A percentile compares a stretch with the other conserved stretches of the same genome.
phyloP scores from a whole-genome alignment of 2,113 vertebrate genomes.

The Phrynocephalus versicolor region DNA sequence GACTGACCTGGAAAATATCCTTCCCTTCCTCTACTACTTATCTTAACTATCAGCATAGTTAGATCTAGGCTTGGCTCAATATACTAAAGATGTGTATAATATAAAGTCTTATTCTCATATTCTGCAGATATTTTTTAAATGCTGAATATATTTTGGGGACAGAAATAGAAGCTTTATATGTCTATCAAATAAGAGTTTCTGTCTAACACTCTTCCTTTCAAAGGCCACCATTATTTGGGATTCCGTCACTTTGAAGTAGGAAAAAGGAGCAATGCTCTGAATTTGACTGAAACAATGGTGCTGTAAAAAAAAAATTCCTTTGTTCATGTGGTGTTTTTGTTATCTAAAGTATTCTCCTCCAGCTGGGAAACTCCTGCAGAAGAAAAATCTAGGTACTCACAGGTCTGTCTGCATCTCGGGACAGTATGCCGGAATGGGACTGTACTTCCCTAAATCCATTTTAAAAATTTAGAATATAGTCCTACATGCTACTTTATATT shows the following conservation, averaged over 20 bases:
- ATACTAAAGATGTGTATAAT: neutral
- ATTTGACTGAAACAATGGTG: neutral
- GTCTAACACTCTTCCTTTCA: neutral
- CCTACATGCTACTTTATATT: no score
- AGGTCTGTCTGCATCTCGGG: neutral
- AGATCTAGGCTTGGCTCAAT: constrained; percentile 1
- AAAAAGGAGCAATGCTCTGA: neutral
- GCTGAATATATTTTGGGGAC: constrained; percentile 17
- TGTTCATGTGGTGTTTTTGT: neutral
- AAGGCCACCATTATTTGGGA: neutral
- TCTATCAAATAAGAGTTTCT: constrained; percentile 19
- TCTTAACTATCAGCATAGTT: neutral
- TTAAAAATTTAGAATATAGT: neutral
- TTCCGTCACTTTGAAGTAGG: neutral
- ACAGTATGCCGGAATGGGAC: neutral
- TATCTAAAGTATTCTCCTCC: neutral
- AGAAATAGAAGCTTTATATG: constrained; percentile 23
- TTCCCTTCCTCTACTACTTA: constrained; percentile 9
- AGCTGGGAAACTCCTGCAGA: neutral
- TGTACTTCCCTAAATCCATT: neutral
- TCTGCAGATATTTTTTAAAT: constrained; percentile 11
- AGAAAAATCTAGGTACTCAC: neutral
- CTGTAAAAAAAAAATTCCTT: constrained; percentile 6
- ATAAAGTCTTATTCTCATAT: neutral
- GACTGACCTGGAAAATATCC: constrained; percentile 22